Evolutionary conservation across 2,888 invertebrate genomes (phyloP), one percentile per base, ranked within the genome.

Genomic region (Dicyrtoma fusca): DNA sequence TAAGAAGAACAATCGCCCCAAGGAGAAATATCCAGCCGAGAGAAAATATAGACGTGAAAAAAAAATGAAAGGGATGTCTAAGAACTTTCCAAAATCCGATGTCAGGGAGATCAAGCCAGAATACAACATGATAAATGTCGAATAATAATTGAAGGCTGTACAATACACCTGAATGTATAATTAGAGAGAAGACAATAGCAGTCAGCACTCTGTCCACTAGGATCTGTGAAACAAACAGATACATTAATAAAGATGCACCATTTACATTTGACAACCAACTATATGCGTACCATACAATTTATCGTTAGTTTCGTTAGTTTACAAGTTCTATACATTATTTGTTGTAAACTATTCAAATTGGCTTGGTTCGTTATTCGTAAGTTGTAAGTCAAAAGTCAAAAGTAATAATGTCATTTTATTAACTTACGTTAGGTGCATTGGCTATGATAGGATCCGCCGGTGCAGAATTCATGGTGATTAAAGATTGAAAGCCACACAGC

Each of bases 1-100:
- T 64, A 1, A 64, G 21, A 8, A 17, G 14, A 5, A 21, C 45
- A 10, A 71, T 21, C 1, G 17, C 57, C 0, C 51, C 51, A 26
- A 17, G 23, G 10, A 71, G 17, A 42, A 44, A 49, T n/a, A 71
- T 57, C 64, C 71, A 71, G 47, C 63, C 44, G 13, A 63, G 19
- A 11, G 71, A 71, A n/a, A 71, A 64, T n/a, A 71, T 14, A 6
- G 64, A 53, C 1, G 44, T 63, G 34, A 71, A 53, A 26, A 71
- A 19, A 64, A 71, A 71, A 11, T 17, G 26, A n/a, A 71, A 53
- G 6, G 71, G 71, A 71, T 71, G 71, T 13, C 44, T 6, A 4
- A 71, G 21, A 8, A 62, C 51, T 17, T n/a, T 34, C 55, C 59
- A 63, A 55, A 71, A 55, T 11, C 55, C 44, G 6, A 63, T 14